These are phyloP conservation scores for Pangasianodon gigas DNA, from an alignment of 2,113 vertebrate genomes.

Conservation along the genomic window DNA sequence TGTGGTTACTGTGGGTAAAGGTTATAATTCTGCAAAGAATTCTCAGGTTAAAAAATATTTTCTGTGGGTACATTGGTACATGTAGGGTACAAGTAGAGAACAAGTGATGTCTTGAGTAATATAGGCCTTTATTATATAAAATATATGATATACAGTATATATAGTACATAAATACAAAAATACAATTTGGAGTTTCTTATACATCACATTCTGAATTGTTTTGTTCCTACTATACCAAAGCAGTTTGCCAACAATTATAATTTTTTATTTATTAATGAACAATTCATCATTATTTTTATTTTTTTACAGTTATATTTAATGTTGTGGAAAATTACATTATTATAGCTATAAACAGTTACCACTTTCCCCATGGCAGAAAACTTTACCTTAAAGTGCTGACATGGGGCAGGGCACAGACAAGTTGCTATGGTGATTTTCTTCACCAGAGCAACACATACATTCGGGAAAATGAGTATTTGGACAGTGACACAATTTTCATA, in stretches of 20 bases:
- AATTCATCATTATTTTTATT: not conserved
- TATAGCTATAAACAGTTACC: not conserved
- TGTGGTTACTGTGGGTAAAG: slow-evolving; percentile 26
- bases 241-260: not conserved
- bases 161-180: not conserved
- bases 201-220: not conserved
- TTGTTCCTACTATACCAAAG: not conserved
- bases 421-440: not conserved
- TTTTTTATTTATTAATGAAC: not conserved
- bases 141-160: not conserved
- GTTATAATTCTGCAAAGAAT: not conserved
- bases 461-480: not conserved
- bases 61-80: not conserved
- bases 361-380: not conserved
- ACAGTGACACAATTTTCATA: no score
- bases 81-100: not conserved
- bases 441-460: not conserved
- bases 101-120: not conserved
- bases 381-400: not conserved
- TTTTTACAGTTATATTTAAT: not conserved
- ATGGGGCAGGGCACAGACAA: not conserved
- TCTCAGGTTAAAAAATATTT: not conserved
- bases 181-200: not conserved
- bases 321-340: not conserved
- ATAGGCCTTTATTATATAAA: not conserved